Percentiles rank a stretch among this genome's conserved stretches.
These are phyloP conservation scores for Leptopilina syphax DNA, from an alignment of 2,888 invertebrate genomes.

Conservation along the genomic window DNA sequence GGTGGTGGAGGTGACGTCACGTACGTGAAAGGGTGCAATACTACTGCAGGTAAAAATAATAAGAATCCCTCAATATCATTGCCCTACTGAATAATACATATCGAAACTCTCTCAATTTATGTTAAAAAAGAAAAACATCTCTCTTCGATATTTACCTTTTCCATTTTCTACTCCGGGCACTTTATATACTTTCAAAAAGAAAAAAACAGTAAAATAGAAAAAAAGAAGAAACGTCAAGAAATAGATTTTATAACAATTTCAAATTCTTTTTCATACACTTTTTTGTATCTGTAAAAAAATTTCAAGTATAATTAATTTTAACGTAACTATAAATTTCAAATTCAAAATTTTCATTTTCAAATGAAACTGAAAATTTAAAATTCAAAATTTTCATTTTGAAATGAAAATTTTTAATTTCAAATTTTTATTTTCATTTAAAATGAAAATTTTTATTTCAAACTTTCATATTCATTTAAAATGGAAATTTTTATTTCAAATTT, in stretches of 20 bases:
- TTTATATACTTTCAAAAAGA: slow-evolving; percentile 14
- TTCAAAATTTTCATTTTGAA: no score
- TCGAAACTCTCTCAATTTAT: slow-evolving; percentile 17
- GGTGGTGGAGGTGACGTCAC: slow-evolving; percentile 71
- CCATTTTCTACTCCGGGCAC: slow-evolving; percentile 5
- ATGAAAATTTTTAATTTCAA: no score
- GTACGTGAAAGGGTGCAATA: slow-evolving; percentile 67
- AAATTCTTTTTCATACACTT: neutral
- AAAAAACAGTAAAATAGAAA: no score
- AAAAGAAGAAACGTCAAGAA: neutral
- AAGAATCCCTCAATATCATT: slow-evolving; percentile 32
- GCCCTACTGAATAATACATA: slow-evolving; percentile 32
- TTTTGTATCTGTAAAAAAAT: no score
- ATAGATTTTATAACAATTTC: neutral
- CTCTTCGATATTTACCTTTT: slow-evolving; percentile 17
- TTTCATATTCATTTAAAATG: no score
- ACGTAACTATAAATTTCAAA: no score
- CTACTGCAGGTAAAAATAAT: slow-evolving; percentile 60
- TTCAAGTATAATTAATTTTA: no score
- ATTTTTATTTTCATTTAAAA: no score
- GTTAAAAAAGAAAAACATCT: neutral
- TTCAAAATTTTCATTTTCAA: no score
- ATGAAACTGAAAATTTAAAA: no score
- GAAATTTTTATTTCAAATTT: no score
- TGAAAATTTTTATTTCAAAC: no score